Evolutionary conservation across 2,113 vertebrate genomes (phyloP).

Genomic region (Perca flavescens): DNA sequence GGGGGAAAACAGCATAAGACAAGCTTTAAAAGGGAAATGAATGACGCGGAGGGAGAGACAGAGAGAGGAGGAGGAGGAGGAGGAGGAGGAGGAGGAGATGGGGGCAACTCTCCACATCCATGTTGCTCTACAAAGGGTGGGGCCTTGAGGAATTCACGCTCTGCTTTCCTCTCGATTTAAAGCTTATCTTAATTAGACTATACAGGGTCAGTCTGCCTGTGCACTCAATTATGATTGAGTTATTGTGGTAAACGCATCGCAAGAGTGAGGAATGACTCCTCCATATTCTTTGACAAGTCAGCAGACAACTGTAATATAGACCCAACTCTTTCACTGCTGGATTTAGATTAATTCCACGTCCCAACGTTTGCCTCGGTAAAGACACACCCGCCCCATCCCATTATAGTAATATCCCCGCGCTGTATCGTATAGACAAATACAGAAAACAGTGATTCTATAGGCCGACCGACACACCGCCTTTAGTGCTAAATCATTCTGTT

Average conservation of each 20-base stretch:
- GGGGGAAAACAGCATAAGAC: constrained; percentile 47
- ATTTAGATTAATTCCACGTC: constrained; percentile 34
- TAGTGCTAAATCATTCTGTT: neutral
- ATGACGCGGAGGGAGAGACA: constrained; percentile 57
- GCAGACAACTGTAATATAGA: constrained; percentile 31
- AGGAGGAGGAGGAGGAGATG: constrained; percentile 36
- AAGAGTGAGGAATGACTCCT: constrained; percentile 20
- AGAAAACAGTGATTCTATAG: neutral
- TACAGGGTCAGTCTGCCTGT: constrained; percentile 43
- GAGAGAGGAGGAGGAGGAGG: neutral
- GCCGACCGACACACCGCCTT: constrained; percentile 1
- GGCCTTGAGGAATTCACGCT: constrained; percentile 83
- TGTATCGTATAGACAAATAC: neutral
- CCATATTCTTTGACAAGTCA: constrained; percentile 50
- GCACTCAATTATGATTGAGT: constrained; percentile 58
- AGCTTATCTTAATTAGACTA: constrained; percentile 70
- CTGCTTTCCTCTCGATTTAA: constrained; percentile 71
- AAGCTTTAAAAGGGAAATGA: constrained; percentile 69
- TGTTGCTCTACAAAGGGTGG: constrained; percentile 85
- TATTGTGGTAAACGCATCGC: constrained; percentile 29
- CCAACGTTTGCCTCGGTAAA: constrained; percentile 9
- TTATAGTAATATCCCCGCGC: neutral
- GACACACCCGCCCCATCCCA: constrained; percentile 54
- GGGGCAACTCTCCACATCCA: constrained; percentile 75
- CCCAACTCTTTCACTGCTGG: constrained; percentile 27